Percentiles rank a stretch among this genome's conserved stretches.
Conservation (phyloP, 64 coral and sea anemone species). For the Anthopleura sola region DNA sequence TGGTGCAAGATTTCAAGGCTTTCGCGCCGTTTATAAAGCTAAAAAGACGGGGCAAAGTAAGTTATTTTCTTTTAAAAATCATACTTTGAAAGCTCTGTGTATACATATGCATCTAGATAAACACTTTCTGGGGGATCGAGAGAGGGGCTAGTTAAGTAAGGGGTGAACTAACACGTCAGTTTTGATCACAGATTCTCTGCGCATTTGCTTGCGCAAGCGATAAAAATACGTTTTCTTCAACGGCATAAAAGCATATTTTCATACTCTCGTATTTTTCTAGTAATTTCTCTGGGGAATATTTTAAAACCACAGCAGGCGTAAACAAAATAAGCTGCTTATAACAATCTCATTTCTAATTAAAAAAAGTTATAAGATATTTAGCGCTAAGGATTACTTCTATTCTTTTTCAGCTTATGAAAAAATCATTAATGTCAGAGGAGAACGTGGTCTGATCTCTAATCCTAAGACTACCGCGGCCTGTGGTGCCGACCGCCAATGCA, state of each 20-base stretch:
- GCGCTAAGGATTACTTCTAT: background rate
- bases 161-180: too few species aligned
- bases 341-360: background rate
- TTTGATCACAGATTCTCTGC: too few species aligned
- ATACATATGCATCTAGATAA: too few species aligned
- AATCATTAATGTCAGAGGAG: background rate
- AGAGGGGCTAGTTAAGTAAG: too few species aligned
- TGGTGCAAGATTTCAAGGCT: conserved; percentile 25
- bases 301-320: background rate
- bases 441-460: background rate
- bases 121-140: too few species aligned
- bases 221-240: too few species aligned
- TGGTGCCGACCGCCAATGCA: background rate
- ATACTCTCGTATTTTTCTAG: too few species aligned
- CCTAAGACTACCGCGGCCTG: conserved; percentile 20
- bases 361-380: background rate
- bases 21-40: conserved; percentile 32
- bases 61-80: background rate
- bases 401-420: background rate
- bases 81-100: too few species aligned
- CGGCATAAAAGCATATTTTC: too few species aligned
- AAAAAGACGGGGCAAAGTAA: conserved; percentile 16
- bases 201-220: too few species aligned
- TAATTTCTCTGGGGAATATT: background rate
- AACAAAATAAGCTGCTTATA: background rate